Base-by-base conservation (phyloP, 2,797 vertebrate species). In the Falco rusticolus region DNA sequence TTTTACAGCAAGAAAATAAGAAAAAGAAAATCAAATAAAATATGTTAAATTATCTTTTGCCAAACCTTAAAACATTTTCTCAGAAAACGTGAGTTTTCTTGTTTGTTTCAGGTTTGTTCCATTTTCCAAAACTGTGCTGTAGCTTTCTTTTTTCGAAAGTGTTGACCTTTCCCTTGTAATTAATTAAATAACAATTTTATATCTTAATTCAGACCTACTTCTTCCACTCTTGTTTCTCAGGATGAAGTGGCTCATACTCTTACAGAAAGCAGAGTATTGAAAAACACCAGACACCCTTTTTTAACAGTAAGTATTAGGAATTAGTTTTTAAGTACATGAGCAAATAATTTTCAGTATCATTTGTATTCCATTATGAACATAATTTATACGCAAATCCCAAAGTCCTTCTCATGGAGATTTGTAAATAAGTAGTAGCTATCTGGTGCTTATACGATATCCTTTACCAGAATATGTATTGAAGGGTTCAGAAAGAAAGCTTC, bases 181-280 rank as follows among this genome's bases (percentile, higher is more conserved):
- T 75, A 84, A 65, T 69, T 84, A 54, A 59, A 26, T 59, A 59
- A 29, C 4, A 50, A 13, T 70, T 76, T 57, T 12, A 4, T 66
- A 15, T 56, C 34, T 59, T 75, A 89, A 91, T 95, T 95, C 45
- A 84, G 41, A 89, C 41, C 24, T 84, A 13, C 6, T 92, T 93
- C 19, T 86, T 89, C 34, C 51, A 1, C n/a, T 94, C 78, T 96
- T 97, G 31, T 97, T 78, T 94, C 60, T 79, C 97, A 99, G 99
- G 99, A 99, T 97, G 99, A 99, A 98, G 99, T 99, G 96, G 99
- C 99, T 86, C 99, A 99, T 95, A 99, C 99, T 5, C 99, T 99
- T 91, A 99, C 99, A 86, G 99, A 99, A 98, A 99, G 99, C 98
- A 98, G 99, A 98, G 99, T 99, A 56, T 96, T 99, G 89, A 99